Evolutionary conservation across 2,888 invertebrate genomes (phyloP).

Genomic region (Hoplodrina ambigua): DNA sequence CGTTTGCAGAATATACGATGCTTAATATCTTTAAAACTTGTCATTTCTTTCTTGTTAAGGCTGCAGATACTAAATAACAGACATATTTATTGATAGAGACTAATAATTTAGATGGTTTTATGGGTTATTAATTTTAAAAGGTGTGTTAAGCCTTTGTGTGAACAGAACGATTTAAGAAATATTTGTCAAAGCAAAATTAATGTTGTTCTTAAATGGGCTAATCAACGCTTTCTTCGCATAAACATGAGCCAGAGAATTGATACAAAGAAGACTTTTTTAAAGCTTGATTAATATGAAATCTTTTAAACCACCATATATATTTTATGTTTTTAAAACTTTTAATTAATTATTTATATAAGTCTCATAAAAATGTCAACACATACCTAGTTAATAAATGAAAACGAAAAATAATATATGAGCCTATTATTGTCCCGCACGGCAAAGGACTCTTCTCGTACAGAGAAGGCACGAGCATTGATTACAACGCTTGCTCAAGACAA

Average conservation of each 20-base stretch:
- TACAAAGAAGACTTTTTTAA: background rate
- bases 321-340: no score
- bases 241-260: background rate
- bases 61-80: slow-evolving; percentile 21
- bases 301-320: background rate
- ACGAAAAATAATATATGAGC: background rate
- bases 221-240: slow-evolving; percentile 4
- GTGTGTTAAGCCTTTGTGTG: slow-evolving; percentile 11
- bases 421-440: no score
- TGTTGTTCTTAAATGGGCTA: background rate
- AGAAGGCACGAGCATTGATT: no score
- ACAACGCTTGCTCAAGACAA: no score
- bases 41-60: slow-evolving; percentile 36
- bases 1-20: slow-evolving; percentile 25
- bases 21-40: slow-evolving; percentile 39
- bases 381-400: background rate
- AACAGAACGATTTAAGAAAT: slow-evolving; percentile 3
- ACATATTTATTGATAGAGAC: slow-evolving; percentile 46
- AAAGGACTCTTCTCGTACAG: no score
- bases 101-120: slow-evolving; percentile 34
- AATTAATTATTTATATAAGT: no score
- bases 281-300: background rate
- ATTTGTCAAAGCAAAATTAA: slow-evolving; percentile 15
- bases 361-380: no score
- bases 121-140: slow-evolving; percentile 27